A percentile compares a stretch with the other conserved stretches of the same genome.
Evolutionary conservation across 2,888 invertebrate genomes (phyloP).

Genomic region (Leptopilina syphax): DNA sequence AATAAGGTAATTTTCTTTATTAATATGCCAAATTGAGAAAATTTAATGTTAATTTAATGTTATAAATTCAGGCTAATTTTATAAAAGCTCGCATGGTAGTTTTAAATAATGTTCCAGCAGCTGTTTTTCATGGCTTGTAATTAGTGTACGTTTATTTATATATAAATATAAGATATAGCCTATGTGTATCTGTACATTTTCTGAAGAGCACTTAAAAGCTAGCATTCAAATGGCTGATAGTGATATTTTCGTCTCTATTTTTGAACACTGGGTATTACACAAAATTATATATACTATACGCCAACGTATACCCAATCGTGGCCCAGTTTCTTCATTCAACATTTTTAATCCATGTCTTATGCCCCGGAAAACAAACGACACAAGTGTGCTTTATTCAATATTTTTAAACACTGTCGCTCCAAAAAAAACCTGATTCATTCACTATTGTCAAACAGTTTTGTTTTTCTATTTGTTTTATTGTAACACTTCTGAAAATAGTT

Average conservation of each 20-base stretch:
- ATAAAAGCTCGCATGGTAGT: not conserved
- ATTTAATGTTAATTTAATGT: no score
- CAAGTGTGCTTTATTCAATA: no score
- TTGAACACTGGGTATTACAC: slow-evolving; percentile 17
- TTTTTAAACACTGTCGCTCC: no score
- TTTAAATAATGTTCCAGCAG: not conserved
- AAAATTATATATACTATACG: slow-evolving; percentile 3
- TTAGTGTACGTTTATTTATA: slow-evolving; percentile 5
- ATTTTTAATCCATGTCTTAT: slow-evolving; percentile 28
- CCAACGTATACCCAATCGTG: slow-evolving; percentile 19
- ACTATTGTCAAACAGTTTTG: no score
- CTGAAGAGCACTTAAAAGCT: slow-evolving; percentile 2
- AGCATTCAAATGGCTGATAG: not conserved
- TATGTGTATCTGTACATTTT: not conserved
- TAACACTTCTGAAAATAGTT: no score
- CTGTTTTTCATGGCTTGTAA: not conserved
- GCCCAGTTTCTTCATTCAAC: slow-evolving; percentile 33
- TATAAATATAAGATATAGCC: slow-evolving; percentile 5
- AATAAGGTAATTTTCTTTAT: no score
- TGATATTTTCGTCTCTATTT: slow-evolving; percentile 21
- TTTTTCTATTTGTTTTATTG: no score
- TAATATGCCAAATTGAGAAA: not conserved
- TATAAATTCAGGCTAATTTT: not conserved
- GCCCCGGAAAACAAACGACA: slow-evolving; percentile 27
- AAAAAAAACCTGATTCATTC: no score